Conservation (phyloP, 2,797 vertebrate species). For the Protonibea diacanthus region DNA sequence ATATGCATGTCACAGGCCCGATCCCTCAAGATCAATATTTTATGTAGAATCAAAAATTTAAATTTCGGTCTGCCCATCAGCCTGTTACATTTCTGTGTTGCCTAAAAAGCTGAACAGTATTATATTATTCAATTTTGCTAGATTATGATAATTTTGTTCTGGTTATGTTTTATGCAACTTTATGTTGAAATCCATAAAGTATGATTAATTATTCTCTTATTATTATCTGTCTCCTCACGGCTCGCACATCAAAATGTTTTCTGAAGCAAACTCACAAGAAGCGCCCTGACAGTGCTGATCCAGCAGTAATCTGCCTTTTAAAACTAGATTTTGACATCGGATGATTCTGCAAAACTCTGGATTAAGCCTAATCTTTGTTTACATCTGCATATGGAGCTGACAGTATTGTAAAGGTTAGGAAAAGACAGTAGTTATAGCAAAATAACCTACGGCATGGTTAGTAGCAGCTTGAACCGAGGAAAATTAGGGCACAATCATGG, state of each 20-base stretch:
- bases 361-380: background rate
- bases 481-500: background rate
- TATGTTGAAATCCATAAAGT: constrained; percentile 5
- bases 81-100: background rate
- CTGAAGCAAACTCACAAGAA: background rate
- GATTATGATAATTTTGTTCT: constrained; percentile 36
- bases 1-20: constrained; percentile 49
- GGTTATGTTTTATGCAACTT: constrained; percentile 2
- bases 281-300: background rate
- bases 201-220: constrained; percentile 2
- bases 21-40: constrained; percentile 64
- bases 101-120: constrained; percentile 9
- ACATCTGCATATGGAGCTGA: too few species aligned
- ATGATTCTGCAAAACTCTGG: background rate
- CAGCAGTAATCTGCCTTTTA: background rate
- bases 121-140: constrained; percentile 23
- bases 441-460: background rate
- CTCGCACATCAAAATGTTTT: too few species aligned
- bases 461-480: too few species aligned
- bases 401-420: background rate
- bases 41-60: constrained; percentile 48
- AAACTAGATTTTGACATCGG: background rate
- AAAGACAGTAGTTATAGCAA: background rate
- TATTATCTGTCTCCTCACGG: background rate
- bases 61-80: constrained; percentile 6